A percentile compares a stretch with the other conserved stretches of the same genome.
Conservation (phyloP, 1,140 invertebrate genomes). For the Mamestra configurata region DNA sequence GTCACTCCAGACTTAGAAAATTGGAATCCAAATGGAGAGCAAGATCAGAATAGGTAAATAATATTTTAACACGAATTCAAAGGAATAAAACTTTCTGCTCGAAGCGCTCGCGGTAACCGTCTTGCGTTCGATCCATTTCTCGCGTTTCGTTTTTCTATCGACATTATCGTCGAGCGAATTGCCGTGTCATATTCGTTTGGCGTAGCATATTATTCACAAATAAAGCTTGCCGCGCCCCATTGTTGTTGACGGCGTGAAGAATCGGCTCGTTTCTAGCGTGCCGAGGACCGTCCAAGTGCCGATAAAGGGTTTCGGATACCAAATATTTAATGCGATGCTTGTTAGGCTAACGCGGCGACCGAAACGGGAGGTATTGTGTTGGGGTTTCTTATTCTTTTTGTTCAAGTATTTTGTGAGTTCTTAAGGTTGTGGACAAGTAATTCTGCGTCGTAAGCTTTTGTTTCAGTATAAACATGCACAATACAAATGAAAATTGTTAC, state of each 20-base stretch:
- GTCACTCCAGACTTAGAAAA: background rate
- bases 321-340: slow-evolving; percentile 77
- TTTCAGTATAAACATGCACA: slow-evolving; percentile 31
- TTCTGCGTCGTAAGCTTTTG: slow-evolving; percentile 39
- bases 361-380: slow-evolving; percentile 63
- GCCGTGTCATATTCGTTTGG: slow-evolving; percentile 75
- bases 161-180: slow-evolving; percentile 69
- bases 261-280: slow-evolving; percentile 74
- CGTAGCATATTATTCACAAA: slow-evolving; percentile 80
- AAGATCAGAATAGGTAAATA: background rate
- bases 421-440: slow-evolving; percentile 25
- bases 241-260: slow-evolving; percentile 72
- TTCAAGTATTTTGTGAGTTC: slow-evolving; percentile 30
- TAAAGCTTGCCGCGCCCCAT: slow-evolving; percentile 76
- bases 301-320: slow-evolving; percentile 70
- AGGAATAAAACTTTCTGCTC: background rate
- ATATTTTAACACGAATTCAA: background rate
- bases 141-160: slow-evolving; percentile 24
- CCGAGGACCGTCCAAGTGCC: slow-evolving; percentile 58
- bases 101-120: background rate
- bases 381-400: background rate
- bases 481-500: slow-evolving; percentile 37
- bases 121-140: slow-evolving; percentile 21
- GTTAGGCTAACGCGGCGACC: slow-evolving; percentile 69
- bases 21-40: slow-evolving; percentile 14